Conservation (phyloP, 2,888 invertebrate species). For the Drosophila robusta region DNA sequence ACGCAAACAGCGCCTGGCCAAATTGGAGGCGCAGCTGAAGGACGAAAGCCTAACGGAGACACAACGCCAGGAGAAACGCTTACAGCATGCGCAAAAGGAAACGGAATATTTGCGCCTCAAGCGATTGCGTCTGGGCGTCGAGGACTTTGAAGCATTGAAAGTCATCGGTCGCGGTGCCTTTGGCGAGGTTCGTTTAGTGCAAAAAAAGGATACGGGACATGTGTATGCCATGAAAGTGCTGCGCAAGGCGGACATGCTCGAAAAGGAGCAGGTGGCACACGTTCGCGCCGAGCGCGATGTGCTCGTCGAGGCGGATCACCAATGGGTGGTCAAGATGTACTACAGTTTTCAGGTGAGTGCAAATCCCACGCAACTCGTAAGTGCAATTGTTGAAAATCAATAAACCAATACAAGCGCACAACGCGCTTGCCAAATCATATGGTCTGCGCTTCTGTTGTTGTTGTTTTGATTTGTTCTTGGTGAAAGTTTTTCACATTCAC, state of each 20-base stretch:
- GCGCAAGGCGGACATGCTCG: conserved; percentile 99
- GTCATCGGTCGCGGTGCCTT: conserved; percentile 96
- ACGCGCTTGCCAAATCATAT: conserved; percentile 73
- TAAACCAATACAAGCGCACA: conserved; percentile 77
- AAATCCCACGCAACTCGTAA: conserved; percentile 9
- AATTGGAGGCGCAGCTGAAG: conserved; percentile 97
- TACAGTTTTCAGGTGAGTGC: conserved; percentile 93
- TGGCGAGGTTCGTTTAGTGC: conserved; percentile 98
- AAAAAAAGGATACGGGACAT: conserved; percentile 99
- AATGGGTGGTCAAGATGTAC: conserved; percentile 99
- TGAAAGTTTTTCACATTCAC: conserved; percentile 67
- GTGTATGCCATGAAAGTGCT: conserved; percentile 99
- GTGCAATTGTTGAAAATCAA: conserved; percentile 65
- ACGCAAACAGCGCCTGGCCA: conserved; percentile 96
- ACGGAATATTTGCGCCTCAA: conserved; percentile 99
- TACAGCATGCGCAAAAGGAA: conserved; percentile 99
- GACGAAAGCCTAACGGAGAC: conserved; percentile 97
- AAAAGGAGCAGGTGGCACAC: conserved; percentile 99
- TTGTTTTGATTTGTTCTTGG: conserved; percentile 67
- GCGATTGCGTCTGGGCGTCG: conserved; percentile 97
- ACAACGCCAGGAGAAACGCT: conserved; percentile 94
- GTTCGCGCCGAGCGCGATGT: conserved; percentile 99
- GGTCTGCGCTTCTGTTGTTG: conserved; percentile 49
- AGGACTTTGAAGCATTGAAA: conserved; percentile 99
- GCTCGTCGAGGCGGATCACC: conserved; percentile 99